These are phyloP conservation scores for Athene noctua DNA, from an alignment of 2,113 vertebrate species.

Conservation along the genomic window DNA sequence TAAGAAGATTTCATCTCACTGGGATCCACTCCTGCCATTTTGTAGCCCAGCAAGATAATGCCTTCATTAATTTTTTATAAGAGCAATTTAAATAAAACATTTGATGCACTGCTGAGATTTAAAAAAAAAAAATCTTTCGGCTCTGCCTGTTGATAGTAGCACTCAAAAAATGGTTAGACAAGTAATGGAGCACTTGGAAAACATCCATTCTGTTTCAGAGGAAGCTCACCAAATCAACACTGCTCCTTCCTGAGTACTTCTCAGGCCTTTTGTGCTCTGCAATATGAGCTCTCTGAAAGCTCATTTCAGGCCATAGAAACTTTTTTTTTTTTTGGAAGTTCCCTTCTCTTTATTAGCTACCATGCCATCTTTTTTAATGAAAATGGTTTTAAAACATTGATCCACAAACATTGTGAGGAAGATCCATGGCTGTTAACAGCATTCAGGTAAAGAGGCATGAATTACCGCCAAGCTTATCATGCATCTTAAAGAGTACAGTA, in stretches of 20 bases:
- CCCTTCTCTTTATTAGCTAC: background rate
- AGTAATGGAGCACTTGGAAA: constrained; percentile 48
- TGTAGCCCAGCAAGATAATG: constrained; percentile 67
- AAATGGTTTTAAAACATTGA: background rate
- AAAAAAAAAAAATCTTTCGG: background rate
- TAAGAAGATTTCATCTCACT: constrained; percentile 66
- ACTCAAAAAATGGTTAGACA: constrained; percentile 27
- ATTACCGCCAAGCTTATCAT: background rate
- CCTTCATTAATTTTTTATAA: constrained; percentile 72
- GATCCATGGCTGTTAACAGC: background rate
- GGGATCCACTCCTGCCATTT: constrained; percentile 57
- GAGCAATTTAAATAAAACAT: constrained; percentile 65
- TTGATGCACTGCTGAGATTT: constrained; percentile 49
- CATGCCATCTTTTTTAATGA: background rate
- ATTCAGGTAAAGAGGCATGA: background rate
- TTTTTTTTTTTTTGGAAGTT: background rate
- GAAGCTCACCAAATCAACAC: background rate
- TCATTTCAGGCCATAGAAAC: background rate
- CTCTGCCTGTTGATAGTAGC: constrained; percentile 44
- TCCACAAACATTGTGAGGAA: background rate
- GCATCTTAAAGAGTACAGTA: background rate
- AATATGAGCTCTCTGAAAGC: background rate
- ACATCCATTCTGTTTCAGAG: constrained; percentile 17
- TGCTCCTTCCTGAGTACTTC: background rate
- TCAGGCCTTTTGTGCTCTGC: background rate